Evolutionary conservation across 2,113 vertebrate genomes (phyloP), one percentile per base, ranked within the genome.

Genomic region (Myiozetetes cayanensis): DNA sequence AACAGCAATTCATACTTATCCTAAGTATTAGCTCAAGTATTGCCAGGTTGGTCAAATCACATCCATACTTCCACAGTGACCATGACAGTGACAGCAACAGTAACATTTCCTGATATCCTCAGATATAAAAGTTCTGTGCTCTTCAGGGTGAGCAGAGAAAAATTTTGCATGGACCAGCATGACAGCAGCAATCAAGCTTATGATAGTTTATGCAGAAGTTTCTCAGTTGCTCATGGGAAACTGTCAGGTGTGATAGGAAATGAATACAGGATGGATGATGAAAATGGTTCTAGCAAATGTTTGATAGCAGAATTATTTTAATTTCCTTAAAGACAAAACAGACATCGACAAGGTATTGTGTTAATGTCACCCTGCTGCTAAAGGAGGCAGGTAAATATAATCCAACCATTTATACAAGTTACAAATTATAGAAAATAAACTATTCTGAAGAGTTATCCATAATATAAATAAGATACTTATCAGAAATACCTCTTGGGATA

Each of bases 201-300:
- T 61, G 85, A 87, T 2, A 65, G 30, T 39, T 89, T 68, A 73
- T 28, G 58, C 25, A 91, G 63, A 55, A 65, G 82, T 91, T 93
- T 96, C 78, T 93, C 90, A 76, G 70, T 56, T 79, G 74, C 41
- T 90, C 31, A 61, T 62, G 62, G 95, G 85, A 95, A 96, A 94
- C 93, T 96, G 14, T 85, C 87, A 91, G 44, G 19, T 61, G 10
- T 78, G 85, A 68, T 23, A 72, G 47, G 31, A 87, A 85, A 82
- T 18, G 23, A 77, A 91, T 53, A 41, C 19, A 56, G 62, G 23
- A 85, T 28, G 46, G 41, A 79, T 41, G 37, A 90, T 62, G 58
- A 87, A 85, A 91, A 89, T 28, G 43, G 25, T 66, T 71, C n/a
- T 14, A 62, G 43, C 27, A 77, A 47, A 65, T 43, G 12, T 47